Evolutionary conservation across 2,888 invertebrate species (phyloP), one percentile per base, ranked within the genome.

Genomic region (Stenurella melanura): DNA sequence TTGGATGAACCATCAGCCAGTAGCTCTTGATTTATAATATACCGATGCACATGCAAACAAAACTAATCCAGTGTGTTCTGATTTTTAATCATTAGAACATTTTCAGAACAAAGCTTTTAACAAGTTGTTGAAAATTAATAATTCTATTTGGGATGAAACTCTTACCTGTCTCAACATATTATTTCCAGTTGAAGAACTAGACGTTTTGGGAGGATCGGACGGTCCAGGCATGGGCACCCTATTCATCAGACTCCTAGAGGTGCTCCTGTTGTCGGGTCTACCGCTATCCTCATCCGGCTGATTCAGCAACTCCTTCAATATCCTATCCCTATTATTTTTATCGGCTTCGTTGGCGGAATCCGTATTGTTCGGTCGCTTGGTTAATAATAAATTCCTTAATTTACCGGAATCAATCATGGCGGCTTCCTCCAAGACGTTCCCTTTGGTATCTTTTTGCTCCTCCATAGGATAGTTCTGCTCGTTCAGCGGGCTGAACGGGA

Each of bases 81-180:
- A n/a, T n/a, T n/a, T n/a, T n/a, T n/a, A n/a, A n/a, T n/a, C n/a
- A n/a, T n/a, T n/a, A n/a, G n/a, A n/a, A n/a, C n/a, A n/a, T n/a
- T n/a, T n/a, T n/a, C n/a, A 26, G 21, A 26, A 26, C 4, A 26
- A 3, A 26, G 21, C 4, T 26, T 26, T 26, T 26, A 26, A 26
- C 21, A 26, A 26, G 21, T 26, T 26, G 4, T 3, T 26, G 21
- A 26, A 26, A 1, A 26, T 26, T 3, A 26, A 3, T 26, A 4
- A 26, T 26, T 1, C 21, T 26, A 26, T n/a, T n/a, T n/a, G n/a
- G n/a, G n/a, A n/a, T n/a, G n/a, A 61, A 68, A 50, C 7, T 85
- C 86, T 90, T 88, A 94, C 94, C 92, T 93, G 92, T 80, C 93
- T 90, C 82, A 94, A 90, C 92, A 94, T 94, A 87, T 93, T 90